Conservation (phyloP, 92 coral and sea anemone species). For the Blastomussa wellsi region DNA sequence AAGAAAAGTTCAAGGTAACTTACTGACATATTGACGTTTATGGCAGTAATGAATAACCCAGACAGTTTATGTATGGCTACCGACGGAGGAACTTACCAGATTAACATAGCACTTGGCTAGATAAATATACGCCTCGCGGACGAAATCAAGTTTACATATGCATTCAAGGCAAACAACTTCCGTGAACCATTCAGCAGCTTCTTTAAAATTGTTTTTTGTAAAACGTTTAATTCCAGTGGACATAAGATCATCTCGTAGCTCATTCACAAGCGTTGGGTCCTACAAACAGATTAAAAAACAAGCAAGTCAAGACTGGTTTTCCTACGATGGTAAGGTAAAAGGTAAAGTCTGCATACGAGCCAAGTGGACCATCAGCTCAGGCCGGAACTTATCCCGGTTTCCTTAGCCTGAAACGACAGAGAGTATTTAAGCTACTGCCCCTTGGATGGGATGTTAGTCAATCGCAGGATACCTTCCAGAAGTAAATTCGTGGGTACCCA, state of each 20-base stretch:
- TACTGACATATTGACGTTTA: not conserved
- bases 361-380: too few species aligned
- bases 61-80: not conserved
- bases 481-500: too few species aligned
- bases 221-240: conserved; percentile 1
- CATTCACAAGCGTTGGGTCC: not conserved
- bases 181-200: conserved; percentile 17
- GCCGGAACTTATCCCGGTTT: too few species aligned
- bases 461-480: too few species aligned
- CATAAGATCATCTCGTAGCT: conserved; percentile 7
- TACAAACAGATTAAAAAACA: not conserved
- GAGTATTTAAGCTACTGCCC: too few species aligned
- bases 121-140: conserved; percentile 2
- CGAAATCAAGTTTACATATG: not conserved
- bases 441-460: too few species aligned
- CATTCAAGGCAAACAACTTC: conserved; percentile 32
- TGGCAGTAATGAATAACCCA: not conserved
- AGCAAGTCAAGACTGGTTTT: too few species aligned
- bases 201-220: not conserved
- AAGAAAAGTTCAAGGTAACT: not conserved
- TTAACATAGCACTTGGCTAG: not conserved
- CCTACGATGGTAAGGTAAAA: too few species aligned
- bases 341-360: too few species aligned
- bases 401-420: too few species aligned
- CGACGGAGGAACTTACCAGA: not conserved